Evolutionary conservation across 2,113 vertebrate genomes (phyloP).

Genomic region (Ceyx margarethae): DNA sequence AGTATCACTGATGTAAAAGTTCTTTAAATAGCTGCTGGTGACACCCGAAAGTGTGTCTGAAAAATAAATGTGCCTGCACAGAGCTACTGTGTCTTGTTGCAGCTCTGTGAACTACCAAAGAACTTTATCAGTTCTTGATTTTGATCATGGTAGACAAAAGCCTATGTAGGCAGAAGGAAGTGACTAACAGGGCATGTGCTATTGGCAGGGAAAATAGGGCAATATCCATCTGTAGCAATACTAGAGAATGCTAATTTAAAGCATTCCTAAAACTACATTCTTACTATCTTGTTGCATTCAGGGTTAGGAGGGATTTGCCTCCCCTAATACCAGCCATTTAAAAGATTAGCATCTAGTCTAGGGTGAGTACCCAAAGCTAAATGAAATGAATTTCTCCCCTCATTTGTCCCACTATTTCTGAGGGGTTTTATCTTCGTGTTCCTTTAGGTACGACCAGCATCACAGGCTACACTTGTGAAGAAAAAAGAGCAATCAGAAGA

Average conservation of each 20-base stretch:
- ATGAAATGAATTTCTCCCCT: neutral
- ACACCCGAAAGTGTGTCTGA: neutral
- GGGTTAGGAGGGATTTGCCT: neutral
- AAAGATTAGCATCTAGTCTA: neutral
- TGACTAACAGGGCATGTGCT: neutral
- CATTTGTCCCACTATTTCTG: neutral
- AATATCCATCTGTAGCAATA: neutral
- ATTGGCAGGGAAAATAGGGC: neutral
- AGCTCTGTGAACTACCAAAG: neutral
- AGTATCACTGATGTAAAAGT: neutral
- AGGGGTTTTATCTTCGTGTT: neutral
- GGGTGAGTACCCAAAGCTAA: neutral
- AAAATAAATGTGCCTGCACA: neutral
- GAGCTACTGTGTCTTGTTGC: neutral
- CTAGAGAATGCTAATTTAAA: neutral
- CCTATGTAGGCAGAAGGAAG: neutral
- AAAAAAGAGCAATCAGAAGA: constrained; percentile 68
- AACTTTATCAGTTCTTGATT: neutral
- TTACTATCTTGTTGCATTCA: neutral
- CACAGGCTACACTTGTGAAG: constrained; percentile 15
- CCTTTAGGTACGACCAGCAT: constrained; percentile 1
- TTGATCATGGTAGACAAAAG: neutral
- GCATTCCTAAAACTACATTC: neutral
- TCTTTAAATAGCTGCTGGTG: neutral
- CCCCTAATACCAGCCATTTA: neutral